Evolutionary conservation across 2,797 vertebrate genomes (phyloP).

Genomic region (Perodicticus potto): DNA sequence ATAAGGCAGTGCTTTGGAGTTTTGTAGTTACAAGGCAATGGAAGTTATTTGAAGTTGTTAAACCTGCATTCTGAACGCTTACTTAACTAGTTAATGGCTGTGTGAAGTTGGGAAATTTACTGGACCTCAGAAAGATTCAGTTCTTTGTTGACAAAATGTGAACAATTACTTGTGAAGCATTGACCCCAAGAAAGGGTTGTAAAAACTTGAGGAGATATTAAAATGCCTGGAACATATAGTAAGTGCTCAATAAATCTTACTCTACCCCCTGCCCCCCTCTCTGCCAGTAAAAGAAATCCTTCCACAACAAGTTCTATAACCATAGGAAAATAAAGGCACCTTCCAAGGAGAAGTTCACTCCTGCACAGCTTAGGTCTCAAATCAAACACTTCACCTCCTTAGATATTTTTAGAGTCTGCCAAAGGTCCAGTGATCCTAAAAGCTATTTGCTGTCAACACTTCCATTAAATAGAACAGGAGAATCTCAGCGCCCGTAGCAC

Average conservation of each 20-base stretch:
- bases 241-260: background rate
- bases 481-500: background rate
- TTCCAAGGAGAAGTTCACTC: background rate
- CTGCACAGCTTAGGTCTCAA: background rate
- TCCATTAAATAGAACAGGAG: background rate
- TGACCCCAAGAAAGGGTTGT: background rate
- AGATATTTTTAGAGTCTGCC: slow-evolving; percentile 7
- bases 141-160: background rate
- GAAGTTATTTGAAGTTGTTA: background rate
- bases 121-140: background rate
- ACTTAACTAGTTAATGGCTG: too few relatives aligned
- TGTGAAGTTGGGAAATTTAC: background rate
- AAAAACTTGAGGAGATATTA: background rate
- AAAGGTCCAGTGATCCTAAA: background rate
- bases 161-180: background rate
- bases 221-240: background rate
- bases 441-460: background rate
- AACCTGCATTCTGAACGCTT: background rate
- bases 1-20: background rate
- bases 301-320: background rate
- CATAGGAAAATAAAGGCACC: background rate
- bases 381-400: background rate
- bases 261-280: background rate
- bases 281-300: background rate
- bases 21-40: background rate